Evolutionary conservation across 2,113 vertebrate species (phyloP).

Genomic region (Oreocharis arfaki): DNA sequence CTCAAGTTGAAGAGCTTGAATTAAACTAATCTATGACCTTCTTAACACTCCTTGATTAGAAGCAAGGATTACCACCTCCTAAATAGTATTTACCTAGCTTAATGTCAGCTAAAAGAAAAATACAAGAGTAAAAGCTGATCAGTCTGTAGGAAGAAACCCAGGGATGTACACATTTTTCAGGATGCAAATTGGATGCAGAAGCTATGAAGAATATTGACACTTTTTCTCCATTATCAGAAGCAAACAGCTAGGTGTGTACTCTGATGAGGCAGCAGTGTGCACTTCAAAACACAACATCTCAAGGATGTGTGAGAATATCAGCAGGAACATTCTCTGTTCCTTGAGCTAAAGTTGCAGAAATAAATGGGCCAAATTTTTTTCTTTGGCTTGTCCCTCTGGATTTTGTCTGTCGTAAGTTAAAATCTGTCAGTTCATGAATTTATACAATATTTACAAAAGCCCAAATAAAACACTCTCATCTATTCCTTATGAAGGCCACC

Average conservation of each 20-base stretch:
- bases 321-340: background rate
- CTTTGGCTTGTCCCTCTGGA: background rate
- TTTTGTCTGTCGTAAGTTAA: background rate
- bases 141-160: background rate
- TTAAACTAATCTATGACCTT: background rate
- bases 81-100: background rate
- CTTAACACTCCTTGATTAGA: background rate
- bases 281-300: background rate
- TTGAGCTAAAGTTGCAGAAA: background rate
- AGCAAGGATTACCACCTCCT: background rate
- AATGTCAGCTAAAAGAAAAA: background rate
- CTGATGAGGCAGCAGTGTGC: background rate
- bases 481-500: background rate
- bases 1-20: background rate
- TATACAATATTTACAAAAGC: background rate
- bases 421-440: background rate
- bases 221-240: background rate
- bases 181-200: background rate
- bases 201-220: background rate
- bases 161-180: background rate
- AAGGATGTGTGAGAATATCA: background rate
- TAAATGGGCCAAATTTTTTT: background rate
- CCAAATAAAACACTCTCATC: background rate
- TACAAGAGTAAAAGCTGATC: background rate
- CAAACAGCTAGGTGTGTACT: background rate